These are phyloP conservation scores for Limnothrissa miodon DNA, from an alignment of 2,113 vertebrate genomes.

Conservation along the genomic window DNA sequence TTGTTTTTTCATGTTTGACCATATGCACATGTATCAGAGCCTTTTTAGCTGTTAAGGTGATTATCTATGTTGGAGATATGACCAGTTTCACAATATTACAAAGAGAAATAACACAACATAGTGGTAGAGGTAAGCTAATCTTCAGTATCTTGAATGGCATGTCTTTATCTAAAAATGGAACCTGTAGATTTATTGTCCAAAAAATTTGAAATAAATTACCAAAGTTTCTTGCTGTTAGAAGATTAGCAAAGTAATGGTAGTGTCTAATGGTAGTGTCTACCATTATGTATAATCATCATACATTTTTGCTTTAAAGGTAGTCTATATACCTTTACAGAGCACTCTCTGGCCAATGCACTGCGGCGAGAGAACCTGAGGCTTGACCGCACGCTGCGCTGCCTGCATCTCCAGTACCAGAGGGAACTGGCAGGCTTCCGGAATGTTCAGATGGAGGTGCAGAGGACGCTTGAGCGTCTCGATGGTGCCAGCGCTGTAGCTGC, in stretches of 20 bases:
- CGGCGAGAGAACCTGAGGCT: constrained; percentile 35
- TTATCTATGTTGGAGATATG: constrained; percentile 15
- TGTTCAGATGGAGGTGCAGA: constrained; percentile 35
- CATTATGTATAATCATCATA: not conserved
- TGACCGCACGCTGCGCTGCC: constrained; percentile 27
- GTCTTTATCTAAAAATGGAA: not conserved
- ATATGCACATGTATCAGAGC: not conserved
- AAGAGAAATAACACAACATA: constrained; percentile 19
- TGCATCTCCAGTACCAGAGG: constrained; percentile 35
- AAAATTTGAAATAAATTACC: not conserved
- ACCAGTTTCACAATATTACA: constrained; percentile 21
- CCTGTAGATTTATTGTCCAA: not conserved
- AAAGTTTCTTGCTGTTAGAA: too few species aligned
- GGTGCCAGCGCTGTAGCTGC: not conserved
- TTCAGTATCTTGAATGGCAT: not conserved
- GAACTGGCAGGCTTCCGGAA: constrained; percentile 28
- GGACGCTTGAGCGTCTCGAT: constrained; percentile 25
- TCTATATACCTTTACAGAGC: constrained; percentile 23
- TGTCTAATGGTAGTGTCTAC: too few species aligned
- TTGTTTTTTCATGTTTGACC: not conserved
- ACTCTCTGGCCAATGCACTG: constrained; percentile 30
- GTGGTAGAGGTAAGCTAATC: constrained; percentile 22
- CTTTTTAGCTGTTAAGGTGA: not conserved
- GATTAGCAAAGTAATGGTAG: too few species aligned
- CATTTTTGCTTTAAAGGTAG: not conserved